These are phyloP conservation scores for Tinea trinotella DNA, from an alignment of 2,888 invertebrate genomes.

Conservation along the genomic window DNA sequence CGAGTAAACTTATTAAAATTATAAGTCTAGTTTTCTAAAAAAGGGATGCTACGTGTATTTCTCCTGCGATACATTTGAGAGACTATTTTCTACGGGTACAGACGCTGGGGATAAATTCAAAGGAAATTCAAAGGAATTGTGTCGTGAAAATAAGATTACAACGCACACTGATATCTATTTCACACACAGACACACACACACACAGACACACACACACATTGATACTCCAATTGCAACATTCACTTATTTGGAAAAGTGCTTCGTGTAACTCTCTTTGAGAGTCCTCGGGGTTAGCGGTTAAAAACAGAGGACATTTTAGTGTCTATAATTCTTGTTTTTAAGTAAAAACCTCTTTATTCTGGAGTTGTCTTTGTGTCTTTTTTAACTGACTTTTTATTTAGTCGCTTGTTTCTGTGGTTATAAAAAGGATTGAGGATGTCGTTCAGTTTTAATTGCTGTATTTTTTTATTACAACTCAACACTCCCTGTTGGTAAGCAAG, in stretches of 20 bases:
- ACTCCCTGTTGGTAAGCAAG: too few relatives aligned
- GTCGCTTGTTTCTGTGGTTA: background rate
- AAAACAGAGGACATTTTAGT: conserved; percentile 11
- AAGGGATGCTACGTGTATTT: conserved; percentile 14
- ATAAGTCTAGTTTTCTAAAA: background rate
- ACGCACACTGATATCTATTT: background rate
- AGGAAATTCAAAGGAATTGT: conserved; percentile 18
- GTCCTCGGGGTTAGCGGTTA: background rate
- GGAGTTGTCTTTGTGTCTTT: background rate
- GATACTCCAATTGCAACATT: background rate
- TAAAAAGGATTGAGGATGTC: background rate
- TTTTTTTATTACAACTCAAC: too few relatives aligned
- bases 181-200: background rate
- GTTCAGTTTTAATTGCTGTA: background rate
- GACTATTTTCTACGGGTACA: conserved; percentile 13
- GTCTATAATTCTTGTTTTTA: conserved; percentile 9
- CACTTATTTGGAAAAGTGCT: background rate
- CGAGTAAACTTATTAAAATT: conserved; percentile 12
- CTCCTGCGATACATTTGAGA: conserved; percentile 12
- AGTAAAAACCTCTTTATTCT: conserved; percentile 12
- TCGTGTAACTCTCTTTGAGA: background rate
- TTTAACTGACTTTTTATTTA: background rate
- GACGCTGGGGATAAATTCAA: conserved; percentile 18
- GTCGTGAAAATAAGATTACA: conserved; percentile 19
- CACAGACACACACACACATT: background rate